Evolutionary conservation across 2,888 invertebrate species (phyloP), one percentile per base, ranked within the genome.

Genomic region (Pandemis corylana): DNA sequence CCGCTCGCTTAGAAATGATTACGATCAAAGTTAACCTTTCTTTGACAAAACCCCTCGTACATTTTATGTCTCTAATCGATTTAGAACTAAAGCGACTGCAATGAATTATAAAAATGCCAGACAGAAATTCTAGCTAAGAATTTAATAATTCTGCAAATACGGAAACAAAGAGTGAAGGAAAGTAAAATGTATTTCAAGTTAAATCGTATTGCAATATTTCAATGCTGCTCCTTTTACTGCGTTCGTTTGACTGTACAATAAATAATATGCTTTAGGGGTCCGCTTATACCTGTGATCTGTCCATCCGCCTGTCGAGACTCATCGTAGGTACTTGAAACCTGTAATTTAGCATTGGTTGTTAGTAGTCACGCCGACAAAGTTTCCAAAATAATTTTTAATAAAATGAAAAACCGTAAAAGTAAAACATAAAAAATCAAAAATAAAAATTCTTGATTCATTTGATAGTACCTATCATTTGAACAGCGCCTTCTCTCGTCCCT

Each of bases 81-180:
- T 13, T 49, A 53, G 67, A 59, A 72, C 67, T 62, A 62, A 72
- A 72, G 63, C 68, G 68, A 12, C 59, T 7, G 68, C 13, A 65
- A 70, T 74, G 65, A 74, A 66, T 74, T 59, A 65, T 44, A 66
- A 61, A 61, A 64, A 64, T 65, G 74, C 74, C 28, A 53, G 65
- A 70, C 61, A 65, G 61, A 66, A 70, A 70, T 66, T 64, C 20
- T 70, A 61, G 46, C 69, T 65, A 51, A 66, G 74, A 73, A 74
- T 70, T 72, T 69, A 74, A 74, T 73, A 64, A 74, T 69, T 65
- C 69, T 65, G 64, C 59, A 69, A 74, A 69, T 61, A 62, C 61
- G 64, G 65, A 69, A 69, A 49, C 59, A 67, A 64, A 36, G 44
- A 28, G 41, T 44, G 42, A 28, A 41, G 69, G 13, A 61, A 53